Base-by-base conservation (phyloP, 2,888 invertebrate species). In the Hartigia nigra region DNA sequence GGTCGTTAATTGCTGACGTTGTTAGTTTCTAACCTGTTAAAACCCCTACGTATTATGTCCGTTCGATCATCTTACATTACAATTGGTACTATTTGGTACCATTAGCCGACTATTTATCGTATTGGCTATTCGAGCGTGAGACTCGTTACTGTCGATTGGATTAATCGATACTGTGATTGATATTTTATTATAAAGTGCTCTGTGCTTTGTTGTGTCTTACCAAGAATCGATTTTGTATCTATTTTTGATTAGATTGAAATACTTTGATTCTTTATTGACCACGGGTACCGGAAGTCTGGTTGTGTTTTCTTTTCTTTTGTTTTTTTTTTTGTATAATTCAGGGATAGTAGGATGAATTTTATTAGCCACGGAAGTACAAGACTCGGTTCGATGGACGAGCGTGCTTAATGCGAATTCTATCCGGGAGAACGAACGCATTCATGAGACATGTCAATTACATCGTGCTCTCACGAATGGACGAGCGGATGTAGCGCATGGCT, bases 371-470 rank as follows among this genome's bases (percentile, higher is more conserved):
- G 72, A 72, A 72, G 72, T 72, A 72, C 72, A 32, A 12, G 72
- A 72, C 72, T 72, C 72, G 72, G 23, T 72, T 72, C 72, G 87
- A 87, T 83, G 85, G 86, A 86, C 88, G 86, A 86, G 87, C 87
- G 88, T 86, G 88, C 86, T 87, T 87, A 88, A 88, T 88, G 85
- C 87, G 88, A 86, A 86, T 88, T 86, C 86, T 84, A 85, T 88
- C 87, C 88, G 88, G 87, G 85, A 87, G 88, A 88, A 82, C 85
- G 87, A 83, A 83, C 86, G 86, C 86, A 86, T 88, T 88, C 88
- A 88, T 84, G 87, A 86, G 86, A 87, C 87, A 86, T 86, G 88
- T 87, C 88, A 88, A 88, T 88, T 88, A 88, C 87, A 86, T 82
- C 82, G 82, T 80, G 84, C 84, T 55, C 55, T 55, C 55, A 55